Evolutionary conservation across 2,797 vertebrate species (phyloP).

Genomic region (Galagoides demidoff): DNA sequence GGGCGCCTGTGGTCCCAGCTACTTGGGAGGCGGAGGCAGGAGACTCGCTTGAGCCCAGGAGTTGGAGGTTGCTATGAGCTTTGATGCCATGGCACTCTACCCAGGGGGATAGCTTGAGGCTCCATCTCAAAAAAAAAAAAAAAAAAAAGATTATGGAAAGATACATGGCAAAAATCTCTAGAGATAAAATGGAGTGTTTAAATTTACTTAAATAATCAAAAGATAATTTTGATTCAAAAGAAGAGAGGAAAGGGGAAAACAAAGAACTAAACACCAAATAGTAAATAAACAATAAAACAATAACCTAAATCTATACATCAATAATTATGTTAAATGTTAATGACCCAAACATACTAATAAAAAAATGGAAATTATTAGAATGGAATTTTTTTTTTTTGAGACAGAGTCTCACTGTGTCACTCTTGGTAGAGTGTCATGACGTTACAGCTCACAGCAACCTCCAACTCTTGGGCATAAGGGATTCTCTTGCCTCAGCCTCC

Average conservation of each 20-base stretch:
- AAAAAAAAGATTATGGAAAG: neutral
- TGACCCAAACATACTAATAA: neutral
- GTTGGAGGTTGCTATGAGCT: too few relatives aligned
- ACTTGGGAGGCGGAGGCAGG: too few relatives aligned
- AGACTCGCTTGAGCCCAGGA: too few relatives aligned
- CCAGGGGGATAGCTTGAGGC: too few relatives aligned
- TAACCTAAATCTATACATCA: neutral
- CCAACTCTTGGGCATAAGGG: too few relatives aligned
- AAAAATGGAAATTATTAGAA: conserved; percentile 9
- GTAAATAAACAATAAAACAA: conserved; percentile 19
- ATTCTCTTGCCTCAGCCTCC: too few relatives aligned
- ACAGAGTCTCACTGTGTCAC: neutral
- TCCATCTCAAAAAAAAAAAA: too few relatives aligned
- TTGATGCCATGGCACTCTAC: too few relatives aligned
- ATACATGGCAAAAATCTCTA: neutral
- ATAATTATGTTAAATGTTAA: neutral
- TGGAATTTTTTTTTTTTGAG: neutral
- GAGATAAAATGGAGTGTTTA: conserved; percentile 18
- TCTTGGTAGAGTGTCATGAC: too few relatives aligned
- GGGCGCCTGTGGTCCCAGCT: too few relatives aligned
- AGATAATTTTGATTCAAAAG: conserved; percentile 18
- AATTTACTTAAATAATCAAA: conserved; percentile 30
- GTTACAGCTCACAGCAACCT: too few relatives aligned
- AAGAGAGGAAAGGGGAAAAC: neutral
- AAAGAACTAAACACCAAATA: conserved; percentile 1